Percentiles rank a stretch among this genome's conserved stretches.
Evolutionary conservation across 2,888 invertebrate genomes (phyloP).

Genomic region (Miltochrista miniata): DNA sequence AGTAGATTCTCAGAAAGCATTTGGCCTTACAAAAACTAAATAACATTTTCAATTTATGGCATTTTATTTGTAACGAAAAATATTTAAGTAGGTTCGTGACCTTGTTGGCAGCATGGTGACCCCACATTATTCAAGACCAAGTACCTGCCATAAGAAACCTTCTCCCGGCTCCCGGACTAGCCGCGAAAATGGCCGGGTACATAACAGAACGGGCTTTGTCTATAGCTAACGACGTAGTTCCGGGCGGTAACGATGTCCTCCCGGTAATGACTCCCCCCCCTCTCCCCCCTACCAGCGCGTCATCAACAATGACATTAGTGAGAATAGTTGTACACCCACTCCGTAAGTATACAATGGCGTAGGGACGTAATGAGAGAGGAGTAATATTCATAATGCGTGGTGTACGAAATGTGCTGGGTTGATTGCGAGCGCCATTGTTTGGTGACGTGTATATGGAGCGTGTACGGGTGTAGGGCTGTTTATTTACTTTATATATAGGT

Average conservation of each 20-base stretch:
- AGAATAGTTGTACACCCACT: conserved; percentile 42
- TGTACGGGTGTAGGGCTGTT: not conserved
- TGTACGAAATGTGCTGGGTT: conserved; percentile 9
- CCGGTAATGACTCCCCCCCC: conserved; percentile 15
- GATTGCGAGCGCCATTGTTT: conserved; percentile 3
- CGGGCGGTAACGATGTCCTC: conserved; percentile 70
- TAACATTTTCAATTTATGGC: too few species aligned
- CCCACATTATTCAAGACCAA: too few species aligned
- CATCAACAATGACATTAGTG: conserved; percentile 64
- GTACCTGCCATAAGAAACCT: too few species aligned
- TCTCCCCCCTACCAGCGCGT: conserved; percentile 14
- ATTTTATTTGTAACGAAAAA: too few species aligned
- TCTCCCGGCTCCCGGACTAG: conserved; percentile 37
- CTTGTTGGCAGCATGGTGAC: too few species aligned
- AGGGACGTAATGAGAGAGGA: not conserved
- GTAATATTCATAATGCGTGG: conserved; percentile 13
- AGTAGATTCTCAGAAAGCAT: too few species aligned
- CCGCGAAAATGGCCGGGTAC: conserved; percentile 61
- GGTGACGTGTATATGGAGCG: not conserved
- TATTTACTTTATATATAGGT: too few species aligned
- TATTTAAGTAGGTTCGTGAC: too few species aligned
- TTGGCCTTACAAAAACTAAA: too few species aligned
- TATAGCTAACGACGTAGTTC: conserved; percentile 72
- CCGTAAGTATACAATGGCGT: conserved; percentile 3
- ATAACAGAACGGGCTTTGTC: conserved; percentile 68